A percentile compares a stretch with the other conserved stretches of the same genome.
Evolutionary conservation across 2,797 vertebrate genomes (phyloP).

Genomic region (Lacerta viridis): DNA sequence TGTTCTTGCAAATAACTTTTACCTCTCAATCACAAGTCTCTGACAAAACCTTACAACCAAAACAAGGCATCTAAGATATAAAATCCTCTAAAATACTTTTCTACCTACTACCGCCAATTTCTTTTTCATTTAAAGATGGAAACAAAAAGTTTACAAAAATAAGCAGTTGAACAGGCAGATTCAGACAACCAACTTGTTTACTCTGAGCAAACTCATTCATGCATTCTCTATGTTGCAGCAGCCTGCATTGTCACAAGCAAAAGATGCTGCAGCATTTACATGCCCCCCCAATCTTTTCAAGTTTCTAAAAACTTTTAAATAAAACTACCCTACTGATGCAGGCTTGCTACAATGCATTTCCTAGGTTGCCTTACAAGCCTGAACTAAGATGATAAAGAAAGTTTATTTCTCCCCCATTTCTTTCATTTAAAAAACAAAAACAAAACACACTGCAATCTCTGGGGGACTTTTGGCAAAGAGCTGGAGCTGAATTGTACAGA

Average conservation of each 20-base stretch:
- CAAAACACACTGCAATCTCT: constrained; percentile 17
- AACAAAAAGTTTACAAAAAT: neutral
- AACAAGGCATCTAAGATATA: neutral
- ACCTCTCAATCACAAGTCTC: constrained; percentile 20
- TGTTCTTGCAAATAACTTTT: neutral
- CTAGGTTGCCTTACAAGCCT: neutral
- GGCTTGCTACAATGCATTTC: no score
- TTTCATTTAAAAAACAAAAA: neutral
- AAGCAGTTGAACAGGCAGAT: neutral
- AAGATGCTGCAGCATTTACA: constrained; percentile 50
- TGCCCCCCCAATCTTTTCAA: constrained; percentile 9
- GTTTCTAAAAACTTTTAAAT: constrained; percentile 51
- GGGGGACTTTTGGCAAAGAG: constrained; percentile 22
- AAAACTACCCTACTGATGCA: neutral
- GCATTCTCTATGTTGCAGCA: constrained; percentile 13
- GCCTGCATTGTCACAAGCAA: neutral
- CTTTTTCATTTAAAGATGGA: constrained; percentile 1
- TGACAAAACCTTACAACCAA: constrained; percentile 46
- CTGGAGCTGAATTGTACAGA: neutral
- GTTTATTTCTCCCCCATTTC: neutral
- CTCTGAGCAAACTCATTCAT: neutral
- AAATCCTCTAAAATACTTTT: constrained; percentile 24
- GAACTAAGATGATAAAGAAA: neutral
- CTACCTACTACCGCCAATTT: neutral
- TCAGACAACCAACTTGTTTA: constrained; percentile 3